Evolutionary conservation across 2,113 vertebrate genomes (phyloP), one percentile per base, ranked within the genome.

Genomic region (Myrmecobius fasciatus): DNA sequence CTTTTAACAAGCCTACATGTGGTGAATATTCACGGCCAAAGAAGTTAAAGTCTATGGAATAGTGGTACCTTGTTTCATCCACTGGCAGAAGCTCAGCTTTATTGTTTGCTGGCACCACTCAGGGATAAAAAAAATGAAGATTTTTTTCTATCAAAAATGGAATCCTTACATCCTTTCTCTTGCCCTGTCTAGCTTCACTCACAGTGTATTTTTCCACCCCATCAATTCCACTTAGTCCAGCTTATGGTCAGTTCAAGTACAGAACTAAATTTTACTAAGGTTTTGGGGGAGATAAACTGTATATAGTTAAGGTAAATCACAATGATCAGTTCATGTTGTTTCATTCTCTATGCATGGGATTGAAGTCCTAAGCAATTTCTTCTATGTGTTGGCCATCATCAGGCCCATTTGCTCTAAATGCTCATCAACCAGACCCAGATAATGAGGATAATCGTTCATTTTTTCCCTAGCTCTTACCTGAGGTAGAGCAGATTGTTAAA

Each of bases 221-320:
- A 51, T 0, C 67, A 47, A 28, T 26, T 14, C 10, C 8, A 6
- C 7, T 28, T 22, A 53, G 22, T 3, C 36, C 0, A 0, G 0
- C 53, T 92, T 25, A 2, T 8, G 43, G 67, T 83, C n/a, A 83
- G 67, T 83, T 83, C n/a, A 43, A 83, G 20, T 43, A 83, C n/a
- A 83, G 36, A 83, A 83, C 67, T 43, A 20, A 53, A 52, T 48
- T 49, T 93, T 31, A 24, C 36, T 20, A 24, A 43, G 54, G 0
- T 26, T 9, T 8, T 83, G 36, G 67, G n/a, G 20, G 36, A 83
- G 20, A 22, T 43, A n/a, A 92, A 26, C 26, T n/a, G 49, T 43
- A 8, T 3, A 47, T 28, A 0, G 89, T 0, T 28, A 11, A 83
- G 11, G 7, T 17, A 31, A 20, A 31, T 24, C 25, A 10, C n/a